phyloP scores from a whole-genome alignment of 2,888 invertebrate species.

The Agonum fuliginosum region DNA sequence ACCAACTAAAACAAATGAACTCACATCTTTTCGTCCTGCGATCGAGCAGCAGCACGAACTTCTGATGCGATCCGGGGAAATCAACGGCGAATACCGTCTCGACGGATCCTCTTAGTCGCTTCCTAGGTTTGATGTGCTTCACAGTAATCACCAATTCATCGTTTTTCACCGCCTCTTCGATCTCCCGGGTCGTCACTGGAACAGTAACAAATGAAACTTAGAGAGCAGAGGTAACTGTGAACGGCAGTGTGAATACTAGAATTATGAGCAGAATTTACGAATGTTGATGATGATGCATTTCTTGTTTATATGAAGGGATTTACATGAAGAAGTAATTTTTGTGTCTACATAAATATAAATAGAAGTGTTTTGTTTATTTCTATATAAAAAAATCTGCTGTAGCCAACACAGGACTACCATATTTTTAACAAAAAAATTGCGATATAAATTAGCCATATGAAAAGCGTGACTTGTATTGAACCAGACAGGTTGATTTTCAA shows the following conservation, averaged over 20 bases:
- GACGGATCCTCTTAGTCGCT: constrained; percentile 70
- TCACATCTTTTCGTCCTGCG: constrained; percentile 75
- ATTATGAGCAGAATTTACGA: neutral
- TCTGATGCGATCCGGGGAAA: constrained; percentile 74
- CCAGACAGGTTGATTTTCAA: too few relatives aligned
- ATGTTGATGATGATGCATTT: too few relatives aligned
- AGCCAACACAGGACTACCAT: too few relatives aligned
- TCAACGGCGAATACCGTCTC: constrained; percentile 77
- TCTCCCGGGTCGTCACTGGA: constrained; percentile 73
- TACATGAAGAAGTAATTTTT: too few relatives aligned
- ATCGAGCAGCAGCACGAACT: constrained; percentile 76
- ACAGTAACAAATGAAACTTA: constrained; percentile 56
- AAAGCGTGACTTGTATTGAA: too few relatives aligned
- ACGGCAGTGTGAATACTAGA: neutral
- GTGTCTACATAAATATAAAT: too few relatives aligned
- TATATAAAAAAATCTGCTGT: too few relatives aligned
- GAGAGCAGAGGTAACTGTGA: neutral
- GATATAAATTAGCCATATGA: too few relatives aligned
- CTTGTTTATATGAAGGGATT: too few relatives aligned
- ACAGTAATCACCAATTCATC: constrained; percentile 75
- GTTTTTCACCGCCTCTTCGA: constrained; percentile 74
- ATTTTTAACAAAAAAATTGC: too few relatives aligned
- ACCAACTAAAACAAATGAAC: too few relatives aligned
- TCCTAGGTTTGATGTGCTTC: constrained; percentile 74
- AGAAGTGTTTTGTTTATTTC: too few relatives aligned